Conservation (phyloP, 1,140 invertebrate species). For the Leptinotarsa defecta region DNA sequence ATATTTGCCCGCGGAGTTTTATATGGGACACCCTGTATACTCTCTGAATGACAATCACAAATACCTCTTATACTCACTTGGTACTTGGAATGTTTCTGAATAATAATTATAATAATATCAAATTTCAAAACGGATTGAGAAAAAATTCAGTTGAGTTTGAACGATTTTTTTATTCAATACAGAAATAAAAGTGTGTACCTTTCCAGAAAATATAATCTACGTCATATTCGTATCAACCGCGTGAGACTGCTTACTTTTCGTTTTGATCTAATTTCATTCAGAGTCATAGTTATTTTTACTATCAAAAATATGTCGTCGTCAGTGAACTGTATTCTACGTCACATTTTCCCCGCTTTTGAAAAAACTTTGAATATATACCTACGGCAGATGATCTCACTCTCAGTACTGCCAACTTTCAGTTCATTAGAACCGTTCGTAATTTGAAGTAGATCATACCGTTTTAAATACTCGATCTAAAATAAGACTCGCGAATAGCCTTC, state of each 20-base stretch:
- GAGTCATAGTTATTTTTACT: slow-evolving; percentile 6
- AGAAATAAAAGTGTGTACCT: too few species aligned
- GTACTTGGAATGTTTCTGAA: too few species aligned
- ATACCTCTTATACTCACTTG: too few species aligned
- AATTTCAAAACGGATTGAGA: too few species aligned
- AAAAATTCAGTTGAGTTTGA: too few species aligned
- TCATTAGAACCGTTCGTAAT: neutral
- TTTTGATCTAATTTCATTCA: neutral
- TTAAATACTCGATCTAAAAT: slow-evolving; percentile 34
- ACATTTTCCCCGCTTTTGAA: slow-evolving; percentile 5
- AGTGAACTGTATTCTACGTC: neutral
- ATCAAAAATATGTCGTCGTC: neutral
- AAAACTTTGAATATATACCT: neutral
- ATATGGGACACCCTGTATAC: too few species aligned
- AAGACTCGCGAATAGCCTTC: slow-evolving; percentile 36
- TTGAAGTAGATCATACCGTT: slow-evolving; percentile 33
- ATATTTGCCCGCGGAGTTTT: too few species aligned
- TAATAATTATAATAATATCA: too few species aligned
- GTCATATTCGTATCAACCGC: too few species aligned
- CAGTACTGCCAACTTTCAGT: neutral
- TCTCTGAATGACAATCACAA: too few species aligned
- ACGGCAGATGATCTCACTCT: neutral
- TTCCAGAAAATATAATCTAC: too few species aligned
- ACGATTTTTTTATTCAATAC: too few species aligned
- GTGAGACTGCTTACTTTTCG: neutral